Evolutionary conservation across 1,140 invertebrate genomes (phyloP).

Genomic region (Hycleus phaleratus): DNA sequence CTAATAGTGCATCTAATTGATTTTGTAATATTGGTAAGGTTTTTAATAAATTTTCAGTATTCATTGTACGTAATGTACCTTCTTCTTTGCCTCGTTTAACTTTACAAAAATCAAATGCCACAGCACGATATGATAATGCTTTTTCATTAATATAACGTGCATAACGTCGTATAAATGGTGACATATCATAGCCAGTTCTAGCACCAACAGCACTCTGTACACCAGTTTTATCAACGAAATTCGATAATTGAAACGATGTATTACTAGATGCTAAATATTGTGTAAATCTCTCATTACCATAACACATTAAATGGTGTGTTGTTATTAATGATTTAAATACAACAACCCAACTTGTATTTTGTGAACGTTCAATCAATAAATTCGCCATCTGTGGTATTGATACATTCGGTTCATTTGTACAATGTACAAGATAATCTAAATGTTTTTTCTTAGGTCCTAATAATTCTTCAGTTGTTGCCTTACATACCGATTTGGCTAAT

Average conservation of each 20-base stretch:
- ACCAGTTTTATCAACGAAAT: conserved; percentile 94
- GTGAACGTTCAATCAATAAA: conserved; percentile 93
- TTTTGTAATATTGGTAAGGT: conserved; percentile 92
- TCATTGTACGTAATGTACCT: conserved; percentile 94
- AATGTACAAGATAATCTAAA: conserved; percentile 98
- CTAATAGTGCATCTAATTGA: conserved; percentile 91
- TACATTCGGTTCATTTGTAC: conserved; percentile 99
- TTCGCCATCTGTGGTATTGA: conserved; percentile 99
- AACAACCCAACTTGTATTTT: conserved; percentile 97
- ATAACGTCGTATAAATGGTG: conserved; percentile 96
- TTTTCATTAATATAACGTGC: conserved; percentile 99
- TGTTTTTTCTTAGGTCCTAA: conserved; percentile 99
- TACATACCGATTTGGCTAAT: conserved; percentile 98
- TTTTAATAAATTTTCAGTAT: conserved; percentile 94
- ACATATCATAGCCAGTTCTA: conserved; percentile 95
- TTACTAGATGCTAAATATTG: conserved; percentile 99
- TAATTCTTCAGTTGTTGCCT: conserved; percentile 99
- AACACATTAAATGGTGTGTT: conserved; percentile 98
- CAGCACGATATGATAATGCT: conserved; percentile 92
- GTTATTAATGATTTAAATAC: conserved; percentile 98
- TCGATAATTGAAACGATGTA: conserved; percentile 95
- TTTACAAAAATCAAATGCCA: conserved; percentile 99
- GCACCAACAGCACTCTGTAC: conserved; percentile 61
- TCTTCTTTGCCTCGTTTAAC: conserved; percentile 98
- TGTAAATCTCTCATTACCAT: conserved; percentile 99